A percentile compares a stretch with the other conserved stretches of the same genome.
Conservation (phyloP, 2,888 invertebrate species). For the Gari tellinella region DNA sequence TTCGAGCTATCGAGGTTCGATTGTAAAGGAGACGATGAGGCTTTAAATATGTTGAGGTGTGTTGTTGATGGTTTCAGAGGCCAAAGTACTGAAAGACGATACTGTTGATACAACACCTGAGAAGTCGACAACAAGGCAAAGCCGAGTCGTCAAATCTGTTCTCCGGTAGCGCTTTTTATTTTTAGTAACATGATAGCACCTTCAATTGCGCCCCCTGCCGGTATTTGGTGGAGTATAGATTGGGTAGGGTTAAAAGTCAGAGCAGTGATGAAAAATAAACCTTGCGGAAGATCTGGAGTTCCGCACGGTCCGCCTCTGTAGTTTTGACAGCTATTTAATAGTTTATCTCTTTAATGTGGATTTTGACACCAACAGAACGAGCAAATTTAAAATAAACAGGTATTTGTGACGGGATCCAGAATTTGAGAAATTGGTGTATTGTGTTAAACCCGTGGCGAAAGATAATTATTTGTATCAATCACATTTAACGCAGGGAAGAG, state of each 20-base stretch:
- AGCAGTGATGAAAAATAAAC: conserved; percentile 49
- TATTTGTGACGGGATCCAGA: conserved; percentile 36
- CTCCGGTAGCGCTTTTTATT: conserved; percentile 1
- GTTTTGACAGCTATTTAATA: conserved; percentile 34
- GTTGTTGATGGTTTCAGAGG: no score
- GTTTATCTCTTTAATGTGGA: conserved; percentile 43
- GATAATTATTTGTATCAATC: no score
- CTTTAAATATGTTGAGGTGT: no score
- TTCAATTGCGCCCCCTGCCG: conserved; percentile 39
- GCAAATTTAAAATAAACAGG: conserved; percentile 62
- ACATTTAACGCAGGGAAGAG: no score
- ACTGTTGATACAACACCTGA: no score
- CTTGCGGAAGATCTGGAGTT: not conserved
- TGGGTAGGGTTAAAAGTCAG: conserved; percentile 46
- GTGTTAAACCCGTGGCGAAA: no score
- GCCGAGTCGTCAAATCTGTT: no score
- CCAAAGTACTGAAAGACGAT: no score
- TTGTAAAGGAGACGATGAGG: no score
- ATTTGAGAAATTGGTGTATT: no score
- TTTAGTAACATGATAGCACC: conserved; percentile 41
- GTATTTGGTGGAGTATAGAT: conserved; percentile 18
- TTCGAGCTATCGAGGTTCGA: no score
- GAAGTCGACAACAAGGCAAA: no score
- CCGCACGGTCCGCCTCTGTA: not conserved
- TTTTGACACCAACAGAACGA: conserved; percentile 45